Percentiles rank a stretch among this genome's conserved stretches.
Evolutionary conservation across 2,888 invertebrate genomes (phyloP).

Genomic region (Parthenolecanium corni): DNA sequence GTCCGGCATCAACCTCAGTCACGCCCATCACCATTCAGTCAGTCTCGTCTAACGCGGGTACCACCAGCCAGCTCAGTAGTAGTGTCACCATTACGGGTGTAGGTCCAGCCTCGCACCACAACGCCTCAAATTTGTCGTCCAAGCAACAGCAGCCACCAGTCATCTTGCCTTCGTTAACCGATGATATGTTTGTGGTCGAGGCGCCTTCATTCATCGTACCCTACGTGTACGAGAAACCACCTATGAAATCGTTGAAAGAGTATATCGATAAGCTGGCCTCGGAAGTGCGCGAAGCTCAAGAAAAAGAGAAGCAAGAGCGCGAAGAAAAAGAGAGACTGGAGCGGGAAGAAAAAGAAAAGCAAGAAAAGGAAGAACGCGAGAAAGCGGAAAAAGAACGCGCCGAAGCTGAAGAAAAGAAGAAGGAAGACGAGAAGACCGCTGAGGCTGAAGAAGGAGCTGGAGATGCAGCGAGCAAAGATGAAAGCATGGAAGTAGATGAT

Average conservation of each 20-base stretch:
- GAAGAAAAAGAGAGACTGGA: conserved; percentile 39
- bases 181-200: conserved; percentile 86
- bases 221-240: conserved; percentile 84
- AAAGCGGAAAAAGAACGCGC: conserved; percentile 39
- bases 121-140: conserved; percentile 33
- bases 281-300: conserved; percentile 33
- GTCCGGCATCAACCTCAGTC: conserved; percentile 14
- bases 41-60: too few species aligned
- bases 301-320: conserved; percentile 39
- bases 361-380: conserved; percentile 37
- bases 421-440: neutral
- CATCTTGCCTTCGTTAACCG: conserved; percentile 70
- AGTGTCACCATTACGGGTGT: neutral
- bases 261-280: conserved; percentile 52
- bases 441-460: neutral
- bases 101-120: neutral
- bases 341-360: conserved; percentile 34
- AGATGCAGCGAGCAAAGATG: neutral
- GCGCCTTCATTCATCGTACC: conserved; percentile 88
- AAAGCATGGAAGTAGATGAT: conserved; percentile 28
- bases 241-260: conserved; percentile 62
- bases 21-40: conserved; percentile 1
- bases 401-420: conserved; percentile 32
- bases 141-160: conserved; percentile 42
- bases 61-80: too few species aligned